Base-by-base conservation (phyloP, 2,888 invertebrate species). In the Hymenopus coronatus region DNA sequence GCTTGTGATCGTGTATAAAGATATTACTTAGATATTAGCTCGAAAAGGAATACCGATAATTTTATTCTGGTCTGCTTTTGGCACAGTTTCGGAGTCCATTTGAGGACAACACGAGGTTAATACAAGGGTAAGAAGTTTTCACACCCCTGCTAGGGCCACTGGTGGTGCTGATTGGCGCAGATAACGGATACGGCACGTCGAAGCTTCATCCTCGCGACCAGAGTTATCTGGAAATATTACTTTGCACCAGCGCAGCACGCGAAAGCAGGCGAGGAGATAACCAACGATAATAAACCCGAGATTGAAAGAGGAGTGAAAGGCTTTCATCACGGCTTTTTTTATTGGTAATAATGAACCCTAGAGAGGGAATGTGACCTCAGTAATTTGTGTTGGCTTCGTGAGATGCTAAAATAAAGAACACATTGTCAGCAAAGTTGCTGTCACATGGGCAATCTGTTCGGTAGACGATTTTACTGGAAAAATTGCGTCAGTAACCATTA, bases 181-280 rank as follows among this genome's bases (percentile, higher is more conserved):
- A 84, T 84, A 28, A 30, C 25, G 84, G 84, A 84, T 84, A 84
- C 84, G 84, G 84, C 84, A 84, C 84, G 84, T 84, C 54, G 40
- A 40, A 40, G 40, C 40, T 40, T 40, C 40, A 40, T 40, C 40
- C 54, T 70, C 54, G 6, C 54, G 20, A 70, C 20, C 20, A 25
- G 25, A 70, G 54, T 70, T 70, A 70, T 70, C 54, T 70, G 20
- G 54, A 70, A 70, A 70, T 70, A 70, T 70, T 70, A 70, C 54
- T 70, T 70, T 25, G 25, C 54, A 70, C 54, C 20, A 70, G 54
- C 54, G 20, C 2, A 15, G 54, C 6, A 70, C 54, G 54, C 54
- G 54, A 70, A 70, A 14, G 54, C 54, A 70, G 54, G 54, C 54
- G 4, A 20, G 54, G 15, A 70, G 54, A 70, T 70, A 70, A 70